Evolutionary conservation across 2,113 vertebrate genomes (phyloP).

Genomic region (Ursus arctos): DNA sequence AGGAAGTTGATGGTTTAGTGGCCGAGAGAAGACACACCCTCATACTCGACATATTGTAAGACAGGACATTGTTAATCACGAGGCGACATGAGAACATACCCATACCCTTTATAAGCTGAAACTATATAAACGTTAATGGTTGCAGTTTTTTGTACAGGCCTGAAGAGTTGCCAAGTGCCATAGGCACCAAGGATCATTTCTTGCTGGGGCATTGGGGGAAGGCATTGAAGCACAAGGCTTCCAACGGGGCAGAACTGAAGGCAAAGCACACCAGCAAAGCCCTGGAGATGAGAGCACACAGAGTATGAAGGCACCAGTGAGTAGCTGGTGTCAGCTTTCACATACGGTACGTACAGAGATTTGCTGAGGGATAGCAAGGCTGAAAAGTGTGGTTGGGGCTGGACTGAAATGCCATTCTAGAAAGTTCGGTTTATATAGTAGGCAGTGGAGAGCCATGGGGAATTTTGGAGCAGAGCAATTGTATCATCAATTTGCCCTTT

Average conservation of each 20-base stretch:
- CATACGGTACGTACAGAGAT: not conserved
- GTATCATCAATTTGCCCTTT: not conserved
- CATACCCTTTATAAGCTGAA: slow-evolving; percentile 1
- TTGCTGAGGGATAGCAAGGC: not conserved
- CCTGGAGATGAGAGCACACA: not conserved
- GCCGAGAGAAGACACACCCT: not conserved
- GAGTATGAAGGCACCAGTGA: not conserved
- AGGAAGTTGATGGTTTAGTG: not conserved
- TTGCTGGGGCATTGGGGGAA: not conserved
- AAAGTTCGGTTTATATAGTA: not conserved
- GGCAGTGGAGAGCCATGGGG: not conserved
- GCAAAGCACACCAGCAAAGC: not conserved
- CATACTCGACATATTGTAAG: not conserved
- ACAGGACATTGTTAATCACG: not conserved
- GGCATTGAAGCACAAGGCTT: not conserved
- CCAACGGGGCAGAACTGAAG: not conserved
- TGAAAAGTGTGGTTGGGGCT: not conserved
- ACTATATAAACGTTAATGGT: not conserved
- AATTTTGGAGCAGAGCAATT: slow-evolving; percentile 35
- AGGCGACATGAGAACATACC: not conserved
- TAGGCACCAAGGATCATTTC: not conserved
- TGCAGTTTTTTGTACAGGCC: not conserved
- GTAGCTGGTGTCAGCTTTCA: not conserved
- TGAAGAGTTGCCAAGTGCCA: slow-evolving; percentile 12
- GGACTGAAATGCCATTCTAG: not conserved